A percentile compares a stretch with the other conserved stretches of the same genome.
phyloP scores from a whole-genome alignment of 2,113 vertebrate species.

The Gymnarchus niloticus region DNA sequence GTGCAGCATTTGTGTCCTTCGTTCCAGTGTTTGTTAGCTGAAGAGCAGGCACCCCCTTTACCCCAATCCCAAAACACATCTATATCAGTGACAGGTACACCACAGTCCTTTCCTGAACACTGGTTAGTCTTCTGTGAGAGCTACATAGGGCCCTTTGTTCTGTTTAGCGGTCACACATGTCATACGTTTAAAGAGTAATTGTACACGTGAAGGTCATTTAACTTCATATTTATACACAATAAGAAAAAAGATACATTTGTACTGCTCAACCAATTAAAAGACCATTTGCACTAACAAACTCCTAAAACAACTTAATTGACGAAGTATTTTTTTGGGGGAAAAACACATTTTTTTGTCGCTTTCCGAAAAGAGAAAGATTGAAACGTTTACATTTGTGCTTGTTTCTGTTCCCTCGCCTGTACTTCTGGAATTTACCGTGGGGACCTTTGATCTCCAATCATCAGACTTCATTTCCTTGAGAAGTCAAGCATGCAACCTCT shows the following conservation, averaged over 20 bases:
- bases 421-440: conserved; percentile 22
- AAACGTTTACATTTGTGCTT: background rate
- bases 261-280: background rate
- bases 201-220: background rate
- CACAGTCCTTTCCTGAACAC: too few relatives aligned
- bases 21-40: background rate
- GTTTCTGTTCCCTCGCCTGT: background rate
- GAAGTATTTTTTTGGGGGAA: background rate
- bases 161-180: background rate
- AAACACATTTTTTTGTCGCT: background rate
- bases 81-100: background rate
- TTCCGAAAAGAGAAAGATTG: conserved; percentile 2
- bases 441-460: conserved; percentile 47
- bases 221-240: too few relatives aligned
- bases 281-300: background rate
- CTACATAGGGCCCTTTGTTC: background rate
- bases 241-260: background rate
- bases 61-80: background rate
- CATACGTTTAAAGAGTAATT: background rate
- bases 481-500: conserved; percentile 48
- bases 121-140: background rate
- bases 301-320: background rate
- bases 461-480: conserved; percentile 48
- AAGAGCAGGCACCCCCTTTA: too few relatives aligned
- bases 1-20: background rate